Evolutionary conservation across 2,888 invertebrate species (phyloP).

Genomic region (Nysson spinosus): DNA sequence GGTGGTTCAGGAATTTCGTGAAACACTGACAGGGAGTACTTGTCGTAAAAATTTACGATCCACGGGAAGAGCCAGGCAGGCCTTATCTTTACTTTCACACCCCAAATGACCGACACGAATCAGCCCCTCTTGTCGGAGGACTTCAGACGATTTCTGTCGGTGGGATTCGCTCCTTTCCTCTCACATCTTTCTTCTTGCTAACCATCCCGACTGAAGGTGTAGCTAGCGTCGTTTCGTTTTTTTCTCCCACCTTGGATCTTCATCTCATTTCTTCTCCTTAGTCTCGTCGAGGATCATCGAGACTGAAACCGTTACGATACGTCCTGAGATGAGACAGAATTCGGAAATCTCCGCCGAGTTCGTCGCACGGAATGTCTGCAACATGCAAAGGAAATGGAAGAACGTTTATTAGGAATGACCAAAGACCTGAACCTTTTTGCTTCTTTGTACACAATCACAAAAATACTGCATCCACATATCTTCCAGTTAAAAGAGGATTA

Average conservation of each 20-base stretch:
- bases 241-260: not conserved
- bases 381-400: conserved; percentile 43
- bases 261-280: not conserved
- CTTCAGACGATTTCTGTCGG: conserved; percentile 52
- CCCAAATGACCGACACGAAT: conserved; percentile 62
- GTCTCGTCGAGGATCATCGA: conserved; percentile 11
- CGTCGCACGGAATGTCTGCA: conserved; percentile 36
- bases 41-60: conserved; percentile 61
- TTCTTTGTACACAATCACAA: conserved; percentile 6
- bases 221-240: conserved; percentile 27
- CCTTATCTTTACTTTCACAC: conserved; percentile 62
- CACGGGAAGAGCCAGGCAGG: conserved; percentile 21
- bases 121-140: conserved; percentile 49
- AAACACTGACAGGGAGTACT: conserved; percentile 54
- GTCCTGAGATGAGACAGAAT: conserved; percentile 36
- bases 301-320: conserved; percentile 35
- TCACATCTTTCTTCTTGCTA: conserved; percentile 15
- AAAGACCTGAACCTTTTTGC: conserved; percentile 1
- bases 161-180: conserved; percentile 11
- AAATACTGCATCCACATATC: conserved; percentile 20
- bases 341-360: conserved; percentile 46
- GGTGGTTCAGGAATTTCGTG: conserved; percentile 51
- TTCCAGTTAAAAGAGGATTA: not conserved
- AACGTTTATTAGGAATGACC: conserved; percentile 57
- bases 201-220: conserved; percentile 28